Evolutionary conservation across 2,888 invertebrate species (phyloP), one percentile per base, ranked within the genome.

Genomic region (Lithosia quadra): DNA sequence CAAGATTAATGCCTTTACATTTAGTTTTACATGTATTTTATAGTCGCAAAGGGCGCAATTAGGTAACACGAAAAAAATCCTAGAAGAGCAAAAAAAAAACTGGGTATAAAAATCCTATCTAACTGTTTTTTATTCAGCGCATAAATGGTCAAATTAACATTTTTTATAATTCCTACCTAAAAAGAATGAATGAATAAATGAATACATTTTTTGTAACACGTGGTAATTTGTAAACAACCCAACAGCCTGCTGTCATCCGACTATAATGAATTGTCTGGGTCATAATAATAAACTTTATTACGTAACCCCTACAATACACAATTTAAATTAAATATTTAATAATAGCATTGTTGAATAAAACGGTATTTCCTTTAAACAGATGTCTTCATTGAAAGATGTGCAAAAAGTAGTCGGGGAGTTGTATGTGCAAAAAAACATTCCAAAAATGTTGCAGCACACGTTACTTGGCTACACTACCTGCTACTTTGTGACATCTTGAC

Each of bases 401-500:
- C 86, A 88, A 87, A 84, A 86, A 88, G 85, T 86, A 84, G 75
- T 80, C 81, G 79, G 80, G 84, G 84, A 81, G 72, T 65, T 75
- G 82, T 85, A 87, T 91, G 90, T 88, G 18, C 18, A 91, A 92
- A 92, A 61, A 93, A 92, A 90, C 85, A 86, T 88, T 89, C 91
- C 69, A 66, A 85, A 92, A 92, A 91, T 92, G 91, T 91, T 86
- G 87, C 89, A 90, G 85, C 89, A 88, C 88, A 89, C 88, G 90
- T 90, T 90, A 87, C 84, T 71, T 68, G 88, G 90, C 89, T 87
- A 84, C 88, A 82, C 90, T 94, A 93, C 93, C 93, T 94, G 94
- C 93, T 94, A 93, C 90, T 92, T 92, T 92, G 91, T 92, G 91
- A 92, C 92, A 91, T 92, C 93, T 93, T 91, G 89, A 90, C 84